Base-by-base conservation (phyloP, 2,888 invertebrate species). In the Lysandra bellargus region DNA sequence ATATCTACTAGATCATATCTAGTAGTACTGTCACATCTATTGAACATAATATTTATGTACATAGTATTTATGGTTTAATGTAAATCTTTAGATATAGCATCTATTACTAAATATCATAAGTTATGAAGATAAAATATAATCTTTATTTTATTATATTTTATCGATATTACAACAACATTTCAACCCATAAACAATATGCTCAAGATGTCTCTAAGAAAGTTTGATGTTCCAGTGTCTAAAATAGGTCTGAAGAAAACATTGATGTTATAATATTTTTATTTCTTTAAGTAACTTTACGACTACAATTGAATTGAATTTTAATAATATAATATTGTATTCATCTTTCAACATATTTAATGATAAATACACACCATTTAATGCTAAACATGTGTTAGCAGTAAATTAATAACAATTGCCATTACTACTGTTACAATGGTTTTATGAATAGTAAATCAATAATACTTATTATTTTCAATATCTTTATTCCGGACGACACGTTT, bases 1-100 rank as follows among this genome's bases (percentile, higher is more conserved):
- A 76, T 76, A 33, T 57, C 12, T 76, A n/a, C n/a, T 53, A 30
- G 33, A 57, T 53, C 76, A 76, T 76, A 33, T 57, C 12, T 76
- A n/a, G 6, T 76, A 57, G 57, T 76, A 33, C 76, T 57, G 76
- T 76, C 53, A 57, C 53, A 14, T 14, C 7, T 76, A 30, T 57
- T 76, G 14, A 57, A 76, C 53, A 69, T 37, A 33, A 69, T 37
- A 33, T 33, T 5, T 69, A n/a, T n/a, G n/a, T n/a, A n/a, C n/a
- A n/a, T 69, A 69, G 69, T 69, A 33, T 69, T 69, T 1, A 64
- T 30, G 30, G n/a, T 64, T 64, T 33, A 69, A 0, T 33, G 69
- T 69, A 33, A 17, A 69, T 69, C 14, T 69, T 23, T 4, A 69
- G 64, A 37, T 14, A 69, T 69, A 33, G 6, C 33, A 14, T 1